These are phyloP conservation scores for Plectropomus leopardus DNA, from an alignment of 2,113 vertebrate genomes.

Conservation along the genomic window DNA sequence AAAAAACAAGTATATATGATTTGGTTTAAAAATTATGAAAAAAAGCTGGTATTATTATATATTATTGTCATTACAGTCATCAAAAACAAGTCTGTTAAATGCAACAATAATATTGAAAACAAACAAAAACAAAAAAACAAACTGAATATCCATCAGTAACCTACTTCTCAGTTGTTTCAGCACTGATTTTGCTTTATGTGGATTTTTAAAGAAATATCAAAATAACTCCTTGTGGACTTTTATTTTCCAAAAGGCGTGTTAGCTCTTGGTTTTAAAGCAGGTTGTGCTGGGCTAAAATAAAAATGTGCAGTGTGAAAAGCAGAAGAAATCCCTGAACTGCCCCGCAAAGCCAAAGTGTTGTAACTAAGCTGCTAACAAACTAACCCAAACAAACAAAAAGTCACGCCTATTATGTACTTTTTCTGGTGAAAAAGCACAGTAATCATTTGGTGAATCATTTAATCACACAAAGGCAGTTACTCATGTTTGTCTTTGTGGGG, in stretches of 20 bases:
- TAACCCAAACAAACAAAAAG: neutral
- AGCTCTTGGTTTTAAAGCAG: neutral
- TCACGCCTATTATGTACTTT: neutral
- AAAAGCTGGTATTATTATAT: too few species aligned
- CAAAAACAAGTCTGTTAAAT: too few species aligned
- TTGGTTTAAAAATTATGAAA: too few species aligned
- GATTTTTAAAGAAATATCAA: too few species aligned
- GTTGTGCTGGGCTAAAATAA: neutral
- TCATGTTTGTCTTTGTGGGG: constrained; percentile 51
- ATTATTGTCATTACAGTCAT: too few species aligned
- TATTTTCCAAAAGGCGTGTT: neutral
- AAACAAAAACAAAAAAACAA: too few species aligned
- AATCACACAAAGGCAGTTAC: neutral
- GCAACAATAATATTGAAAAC: too few species aligned
- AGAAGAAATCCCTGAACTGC: constrained; percentile 10
- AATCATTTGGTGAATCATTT: neutral
- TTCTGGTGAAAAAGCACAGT: neutral
- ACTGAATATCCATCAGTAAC: too few species aligned
- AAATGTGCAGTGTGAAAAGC: constrained; percentile 69
- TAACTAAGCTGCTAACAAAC: constrained; percentile 7
- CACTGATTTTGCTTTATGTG: too few species aligned
- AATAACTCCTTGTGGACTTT: neutral
- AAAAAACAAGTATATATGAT: too few species aligned
- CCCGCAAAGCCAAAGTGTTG: constrained; percentile 48
- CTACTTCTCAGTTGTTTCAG: too few species aligned